Conservation (phyloP, 2,888 invertebrate species). For the Andrena bicolor region DNA sequence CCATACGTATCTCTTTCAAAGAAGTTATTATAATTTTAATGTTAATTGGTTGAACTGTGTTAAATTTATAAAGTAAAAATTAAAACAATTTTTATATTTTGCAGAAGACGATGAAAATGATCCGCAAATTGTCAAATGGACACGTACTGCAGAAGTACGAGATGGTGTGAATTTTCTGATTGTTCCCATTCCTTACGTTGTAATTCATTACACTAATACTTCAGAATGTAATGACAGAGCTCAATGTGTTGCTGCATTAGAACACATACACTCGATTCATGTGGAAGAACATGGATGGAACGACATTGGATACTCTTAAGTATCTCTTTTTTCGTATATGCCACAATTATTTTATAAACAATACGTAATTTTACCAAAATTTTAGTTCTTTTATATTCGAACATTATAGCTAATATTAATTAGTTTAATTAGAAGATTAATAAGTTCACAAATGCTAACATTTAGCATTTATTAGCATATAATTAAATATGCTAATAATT, state of each 20-base stretch:
- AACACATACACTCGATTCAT: conserved; percentile 86
- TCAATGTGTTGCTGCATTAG: conserved; percentile 84
- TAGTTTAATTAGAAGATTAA: too few relatives aligned
- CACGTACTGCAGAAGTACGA: too few relatives aligned
- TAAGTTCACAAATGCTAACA: too few relatives aligned
- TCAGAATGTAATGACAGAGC: conserved; percentile 84
- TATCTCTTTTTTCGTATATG: conserved; percentile 2
- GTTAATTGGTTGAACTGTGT: background rate
- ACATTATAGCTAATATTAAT: too few relatives aligned
- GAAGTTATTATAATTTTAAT: too few relatives aligned
- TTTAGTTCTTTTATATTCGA: too few relatives aligned
- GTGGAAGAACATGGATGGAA: conserved; percentile 85
- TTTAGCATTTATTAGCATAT: too few relatives aligned
- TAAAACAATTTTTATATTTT: background rate
- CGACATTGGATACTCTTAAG: conserved; percentile 88
- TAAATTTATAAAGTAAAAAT: background rate
- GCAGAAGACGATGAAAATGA: conserved; percentile 78
- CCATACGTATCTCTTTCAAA: too few relatives aligned
- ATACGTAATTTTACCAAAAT: background rate
- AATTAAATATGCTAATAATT: too few relatives aligned
- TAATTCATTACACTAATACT: conserved; percentile 88
- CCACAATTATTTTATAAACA: background rate
- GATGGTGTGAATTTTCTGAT: conserved; percentile 87
- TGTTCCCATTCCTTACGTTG: conserved; percentile 86
- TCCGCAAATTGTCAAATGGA: conserved; percentile 86